Evolutionary conservation across 2,888 invertebrate genomes (phyloP).

Genomic region (Hipparchia sbordonii): DNA sequence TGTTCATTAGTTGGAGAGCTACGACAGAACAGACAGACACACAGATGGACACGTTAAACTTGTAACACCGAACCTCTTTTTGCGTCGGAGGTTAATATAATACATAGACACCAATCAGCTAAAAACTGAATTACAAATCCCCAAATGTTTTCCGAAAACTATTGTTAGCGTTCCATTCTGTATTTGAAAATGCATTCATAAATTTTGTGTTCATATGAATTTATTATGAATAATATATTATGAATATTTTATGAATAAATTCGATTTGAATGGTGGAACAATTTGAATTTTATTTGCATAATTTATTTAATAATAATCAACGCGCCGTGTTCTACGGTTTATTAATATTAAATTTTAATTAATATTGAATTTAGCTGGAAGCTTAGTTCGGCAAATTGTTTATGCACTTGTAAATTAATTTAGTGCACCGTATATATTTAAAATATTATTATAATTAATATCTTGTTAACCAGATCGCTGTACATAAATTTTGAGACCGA

Average conservation of each 20-base stretch:
- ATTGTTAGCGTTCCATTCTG: constrained; percentile 26
- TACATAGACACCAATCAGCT: constrained; percentile 11
- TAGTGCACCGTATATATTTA: not conserved
- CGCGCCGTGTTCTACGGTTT: constrained; percentile 22
- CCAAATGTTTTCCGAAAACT: constrained; percentile 24
- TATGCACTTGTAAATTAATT: constrained; percentile 17
- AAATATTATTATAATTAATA: not conserved
- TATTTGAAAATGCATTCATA: constrained; percentile 27
- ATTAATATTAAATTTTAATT: constrained; percentile 35
- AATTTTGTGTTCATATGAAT: constrained; percentile 25
- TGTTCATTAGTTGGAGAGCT: no score
- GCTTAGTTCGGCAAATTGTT: constrained; percentile 21
- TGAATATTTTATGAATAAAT: constrained; percentile 37
- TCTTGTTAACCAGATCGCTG: not conserved
- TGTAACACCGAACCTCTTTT: not conserved
- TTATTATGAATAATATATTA: constrained; percentile 13
- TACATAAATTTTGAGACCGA: not conserved
- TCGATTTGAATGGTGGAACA: constrained; percentile 36
- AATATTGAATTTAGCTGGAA: constrained; percentile 28
- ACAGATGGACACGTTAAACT: no score
- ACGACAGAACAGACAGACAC: no score
- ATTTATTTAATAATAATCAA: constrained; percentile 34
- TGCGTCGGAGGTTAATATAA: constrained; percentile 2
- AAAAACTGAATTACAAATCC: constrained; percentile 13
- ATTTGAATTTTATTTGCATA: constrained; percentile 42